Percentiles rank a stretch among this genome's conserved stretches.
These are phyloP conservation scores for Entomobrya multifasciata DNA, from an alignment of 2,888 invertebrate species.

Conservation along the genomic window DNA sequence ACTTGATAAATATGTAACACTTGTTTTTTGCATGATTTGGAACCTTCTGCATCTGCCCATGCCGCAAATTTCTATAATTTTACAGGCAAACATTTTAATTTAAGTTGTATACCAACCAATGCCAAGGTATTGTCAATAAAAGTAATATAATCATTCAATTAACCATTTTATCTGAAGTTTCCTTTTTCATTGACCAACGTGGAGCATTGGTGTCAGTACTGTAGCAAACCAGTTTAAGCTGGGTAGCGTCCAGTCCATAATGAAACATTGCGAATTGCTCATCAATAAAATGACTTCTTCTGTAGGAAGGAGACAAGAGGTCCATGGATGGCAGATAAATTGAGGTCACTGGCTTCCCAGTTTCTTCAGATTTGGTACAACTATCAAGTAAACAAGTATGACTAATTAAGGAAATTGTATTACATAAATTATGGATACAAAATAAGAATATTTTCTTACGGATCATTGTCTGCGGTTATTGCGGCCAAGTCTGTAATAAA, in stretches of 20 bases:
- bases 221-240: slow-evolving; percentile 34
- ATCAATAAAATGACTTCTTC: slow-evolving; percentile 22
- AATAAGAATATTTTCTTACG: slow-evolving; percentile 40
- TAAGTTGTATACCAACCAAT: too few species aligned
- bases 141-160: too few species aligned
- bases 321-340: slow-evolving; percentile 4
- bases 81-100: background rate
- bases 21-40: slow-evolving; percentile 41
- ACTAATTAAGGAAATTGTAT: background rate
- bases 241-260: slow-evolving; percentile 5
- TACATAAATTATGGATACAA: background rate
- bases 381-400: slow-evolving; percentile 17
- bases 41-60: background rate
- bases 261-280: background rate
- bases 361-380: slow-evolving; percentile 9
- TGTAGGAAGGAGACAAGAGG: slow-evolving; percentile 15
- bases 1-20: slow-evolving; percentile 52
- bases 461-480: slow-evolving; percentile 44
- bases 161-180: slow-evolving; percentile 55
- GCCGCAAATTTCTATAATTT: slow-evolving; percentile 14
- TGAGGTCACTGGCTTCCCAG: slow-evolving; percentile 25
- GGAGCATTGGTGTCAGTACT: background rate
- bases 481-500: slow-evolving; percentile 35
- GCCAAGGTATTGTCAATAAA: too few species aligned
- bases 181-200: slow-evolving; percentile 35